Percentiles rank a stretch among this genome's conserved stretches.
Conservation (phyloP, 1,140 invertebrate species). For the Doryteuthis pealeii region DNA sequence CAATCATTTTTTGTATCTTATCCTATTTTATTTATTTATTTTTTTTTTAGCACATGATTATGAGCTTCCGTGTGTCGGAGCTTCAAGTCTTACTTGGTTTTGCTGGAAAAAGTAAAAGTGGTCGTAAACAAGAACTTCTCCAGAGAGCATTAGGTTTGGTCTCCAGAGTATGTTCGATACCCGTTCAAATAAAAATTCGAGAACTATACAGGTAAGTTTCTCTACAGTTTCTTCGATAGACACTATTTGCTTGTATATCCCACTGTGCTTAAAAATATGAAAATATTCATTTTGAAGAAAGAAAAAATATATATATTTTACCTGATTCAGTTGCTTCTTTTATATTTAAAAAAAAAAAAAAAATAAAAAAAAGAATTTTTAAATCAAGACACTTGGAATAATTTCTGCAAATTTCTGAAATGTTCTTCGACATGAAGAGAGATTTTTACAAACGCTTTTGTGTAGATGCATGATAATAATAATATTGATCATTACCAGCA, state of each 20-base stretch:
- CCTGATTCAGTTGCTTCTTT: too few species aligned
- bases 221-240: neutral
- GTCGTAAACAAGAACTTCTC: conserved; percentile 84
- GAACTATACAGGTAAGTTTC: conserved; percentile 69
- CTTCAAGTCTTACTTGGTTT: conserved; percentile 80
- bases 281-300: neutral
- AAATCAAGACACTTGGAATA: too few species aligned
- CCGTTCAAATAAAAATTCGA: conserved; percentile 76
- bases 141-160: conserved; percentile 74
- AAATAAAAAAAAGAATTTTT: too few species aligned
- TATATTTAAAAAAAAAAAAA: too few species aligned
- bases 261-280: neutral
- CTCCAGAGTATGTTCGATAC: conserved; percentile 71
- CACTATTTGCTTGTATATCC: neutral
- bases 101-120: conserved; percentile 82
- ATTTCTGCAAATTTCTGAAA: too few species aligned
- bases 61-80: conserved; percentile 81
- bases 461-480: too few species aligned
- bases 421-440: too few species aligned
- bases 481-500: too few species aligned
- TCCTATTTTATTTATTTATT: conserved; percentile 25
- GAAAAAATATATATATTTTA: too few species aligned
- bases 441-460: too few species aligned
- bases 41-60: conserved; percentile 69
- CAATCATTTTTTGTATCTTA: too few species aligned